Evolutionary conservation across 2,797 vertebrate genomes (phyloP).

Genomic region (Nyctalus aviator): DNA sequence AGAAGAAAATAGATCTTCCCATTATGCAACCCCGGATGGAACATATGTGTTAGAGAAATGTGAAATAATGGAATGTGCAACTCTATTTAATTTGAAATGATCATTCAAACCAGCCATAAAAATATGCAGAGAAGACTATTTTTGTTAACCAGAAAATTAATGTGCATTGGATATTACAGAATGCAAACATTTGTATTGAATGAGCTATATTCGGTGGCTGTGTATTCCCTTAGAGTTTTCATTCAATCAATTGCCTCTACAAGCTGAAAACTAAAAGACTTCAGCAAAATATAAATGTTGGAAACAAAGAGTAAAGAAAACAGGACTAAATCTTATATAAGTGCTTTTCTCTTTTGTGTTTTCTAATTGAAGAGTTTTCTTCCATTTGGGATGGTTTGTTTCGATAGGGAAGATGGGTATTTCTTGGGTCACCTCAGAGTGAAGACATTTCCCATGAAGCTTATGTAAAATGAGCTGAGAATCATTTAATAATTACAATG

Average conservation of each 20-base stretch:
- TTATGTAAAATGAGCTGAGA: neutral
- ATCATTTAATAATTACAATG: neutral
- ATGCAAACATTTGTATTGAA: neutral
- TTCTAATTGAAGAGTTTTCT: neutral
- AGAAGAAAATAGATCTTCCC: slow-evolving; percentile 43
- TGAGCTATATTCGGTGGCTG: neutral
- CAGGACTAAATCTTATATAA: neutral
- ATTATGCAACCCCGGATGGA: neutral
- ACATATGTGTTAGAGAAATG: neutral
- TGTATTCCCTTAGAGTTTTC: neutral
- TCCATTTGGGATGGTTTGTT: neutral
- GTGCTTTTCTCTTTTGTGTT: neutral
- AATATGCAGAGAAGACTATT: slow-evolving; percentile 25
- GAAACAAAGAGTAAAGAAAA: neutral
- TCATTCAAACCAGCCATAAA: neutral
- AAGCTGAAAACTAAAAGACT: slow-evolving; percentile 9
- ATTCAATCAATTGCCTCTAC: neutral
- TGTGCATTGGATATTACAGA: neutral
- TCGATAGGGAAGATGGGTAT: neutral
- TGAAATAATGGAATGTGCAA: neutral
- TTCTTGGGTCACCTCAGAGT: neutral
- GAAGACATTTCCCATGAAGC: neutral
- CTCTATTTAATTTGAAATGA: slow-evolving; percentile 35
- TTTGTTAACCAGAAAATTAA: slow-evolving; percentile 6
- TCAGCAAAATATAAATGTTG: neutral